Conservation (phyloP, 2,113 vertebrate species). For the Calyptomena viridis region DNA sequence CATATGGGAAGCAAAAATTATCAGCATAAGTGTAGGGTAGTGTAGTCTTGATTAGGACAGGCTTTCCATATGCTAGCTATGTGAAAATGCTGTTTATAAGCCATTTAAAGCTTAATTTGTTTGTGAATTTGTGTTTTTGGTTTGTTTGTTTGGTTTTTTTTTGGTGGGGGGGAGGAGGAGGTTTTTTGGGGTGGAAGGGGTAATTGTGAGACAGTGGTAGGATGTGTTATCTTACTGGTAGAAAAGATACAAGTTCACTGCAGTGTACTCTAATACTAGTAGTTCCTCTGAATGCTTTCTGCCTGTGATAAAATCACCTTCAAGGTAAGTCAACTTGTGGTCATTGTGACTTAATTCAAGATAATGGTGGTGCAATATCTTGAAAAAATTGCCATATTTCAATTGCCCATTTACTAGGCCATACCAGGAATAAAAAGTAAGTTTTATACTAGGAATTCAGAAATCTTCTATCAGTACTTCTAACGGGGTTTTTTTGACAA, state of each 20-base stretch:
- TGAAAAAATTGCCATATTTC: neutral
- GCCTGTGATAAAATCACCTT: neutral
- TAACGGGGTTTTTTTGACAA: neutral
- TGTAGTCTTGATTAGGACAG: neutral
- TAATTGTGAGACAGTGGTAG: neutral
- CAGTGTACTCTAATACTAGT: neutral
- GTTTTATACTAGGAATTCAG: neutral
- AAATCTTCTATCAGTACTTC: neutral
- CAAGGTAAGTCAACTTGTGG: neutral
- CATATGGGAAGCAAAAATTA: neutral
- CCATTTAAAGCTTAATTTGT: neutral
- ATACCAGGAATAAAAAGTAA: neutral
- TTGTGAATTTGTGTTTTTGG: neutral
- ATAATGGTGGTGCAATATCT: neutral
- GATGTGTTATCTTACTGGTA: neutral
- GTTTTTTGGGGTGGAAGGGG: neutral
- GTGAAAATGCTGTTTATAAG: neutral
- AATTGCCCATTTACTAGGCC: neutral
- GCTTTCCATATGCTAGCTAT: neutral
- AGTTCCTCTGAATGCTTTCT: neutral
- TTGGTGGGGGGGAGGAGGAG: rapidly evolving
- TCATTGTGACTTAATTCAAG: neutral
- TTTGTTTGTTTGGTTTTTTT: neutral
- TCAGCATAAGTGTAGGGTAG: neutral
- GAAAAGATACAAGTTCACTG: neutral